phyloP scores from a whole-genome alignment of 2,888 invertebrate species.

The Cecidostiba fungosa region DNA sequence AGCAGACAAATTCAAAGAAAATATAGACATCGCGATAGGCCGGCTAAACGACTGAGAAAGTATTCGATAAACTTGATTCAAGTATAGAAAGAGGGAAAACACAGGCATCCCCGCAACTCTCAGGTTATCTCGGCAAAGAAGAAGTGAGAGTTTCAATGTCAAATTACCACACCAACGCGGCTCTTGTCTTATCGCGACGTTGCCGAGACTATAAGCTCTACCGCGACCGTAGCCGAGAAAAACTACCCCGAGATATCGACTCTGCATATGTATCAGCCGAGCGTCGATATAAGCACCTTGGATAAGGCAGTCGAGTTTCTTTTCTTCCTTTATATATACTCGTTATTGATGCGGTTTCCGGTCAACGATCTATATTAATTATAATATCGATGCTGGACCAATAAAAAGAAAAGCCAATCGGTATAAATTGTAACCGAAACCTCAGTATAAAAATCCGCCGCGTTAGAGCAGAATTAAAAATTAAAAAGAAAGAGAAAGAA shows the following conservation, averaged over 20 bases:
- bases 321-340: background rate
- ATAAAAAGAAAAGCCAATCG: no score
- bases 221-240: slow-evolving; percentile 60
- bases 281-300: slow-evolving; percentile 67
- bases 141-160: slow-evolving; percentile 65
- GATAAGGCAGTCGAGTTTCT: slow-evolving; percentile 68
- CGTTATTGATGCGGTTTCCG: background rate
- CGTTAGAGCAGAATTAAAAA: background rate
- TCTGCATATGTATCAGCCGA: slow-evolving; percentile 76
- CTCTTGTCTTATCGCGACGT: slow-evolving; percentile 72
- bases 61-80: slow-evolving; percentile 16
- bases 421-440: no score
- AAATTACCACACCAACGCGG: slow-evolving; percentile 72
- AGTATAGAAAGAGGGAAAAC: slow-evolving; percentile 21
- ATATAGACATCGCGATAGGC: background rate
- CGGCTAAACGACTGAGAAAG: slow-evolving; percentile 18
- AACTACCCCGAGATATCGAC: slow-evolving; percentile 77
- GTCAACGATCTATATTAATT: no score
- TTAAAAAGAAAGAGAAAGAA: slow-evolving; percentile 16
- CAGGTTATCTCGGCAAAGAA: slow-evolving; percentile 68
- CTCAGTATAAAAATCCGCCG: no score
- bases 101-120: slow-evolving; percentile 14
- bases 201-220: slow-evolving; percentile 69
- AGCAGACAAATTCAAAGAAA: background rate
- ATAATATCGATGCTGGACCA: no score